Conservation (phyloP, 2,113 vertebrate genomes). For the Carassius carassius region DNA sequence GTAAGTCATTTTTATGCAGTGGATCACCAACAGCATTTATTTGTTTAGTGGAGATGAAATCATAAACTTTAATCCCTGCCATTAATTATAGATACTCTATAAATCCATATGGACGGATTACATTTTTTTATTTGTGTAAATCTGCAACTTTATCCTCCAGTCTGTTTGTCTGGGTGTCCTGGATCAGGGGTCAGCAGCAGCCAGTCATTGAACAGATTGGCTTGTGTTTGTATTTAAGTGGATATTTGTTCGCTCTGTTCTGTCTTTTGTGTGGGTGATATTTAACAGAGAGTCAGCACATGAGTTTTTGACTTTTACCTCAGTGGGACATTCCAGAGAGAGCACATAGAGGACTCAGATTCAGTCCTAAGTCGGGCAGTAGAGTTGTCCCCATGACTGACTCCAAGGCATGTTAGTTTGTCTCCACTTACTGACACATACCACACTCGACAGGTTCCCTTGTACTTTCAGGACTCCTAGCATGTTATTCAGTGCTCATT, state of each 20-base stretch:
- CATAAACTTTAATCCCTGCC: not conserved
- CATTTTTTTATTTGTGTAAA: not conserved
- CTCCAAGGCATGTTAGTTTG: constrained; percentile 16
- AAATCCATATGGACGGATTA: not conserved
- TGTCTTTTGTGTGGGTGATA: constrained; percentile 41
- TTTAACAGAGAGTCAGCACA: constrained; percentile 27
- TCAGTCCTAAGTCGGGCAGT: not conserved
- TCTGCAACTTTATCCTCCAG: not conserved
- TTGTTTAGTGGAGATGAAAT: not conserved
- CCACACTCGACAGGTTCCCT: not conserved
- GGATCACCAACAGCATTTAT: no score
- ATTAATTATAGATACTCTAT: not conserved
- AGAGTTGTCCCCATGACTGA: constrained; percentile 12
- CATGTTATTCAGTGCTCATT: not conserved
- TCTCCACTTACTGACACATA: constrained; percentile 13
- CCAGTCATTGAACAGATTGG: constrained; percentile 27
- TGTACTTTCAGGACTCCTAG: not conserved
- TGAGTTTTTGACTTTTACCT: constrained; percentile 32
- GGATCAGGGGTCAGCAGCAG: constrained; percentile 22
- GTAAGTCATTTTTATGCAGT: constrained; percentile 65
- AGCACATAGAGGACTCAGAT: constrained; percentile 19
- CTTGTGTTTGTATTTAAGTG: constrained; percentile 41
- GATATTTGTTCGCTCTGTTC: constrained; percentile 42
- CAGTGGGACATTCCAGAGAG: constrained; percentile 11
- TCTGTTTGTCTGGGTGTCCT: constrained; percentile 16